Conservation (phyloP, 2,113 vertebrate species). For the Colistium nudipinnis region DNA sequence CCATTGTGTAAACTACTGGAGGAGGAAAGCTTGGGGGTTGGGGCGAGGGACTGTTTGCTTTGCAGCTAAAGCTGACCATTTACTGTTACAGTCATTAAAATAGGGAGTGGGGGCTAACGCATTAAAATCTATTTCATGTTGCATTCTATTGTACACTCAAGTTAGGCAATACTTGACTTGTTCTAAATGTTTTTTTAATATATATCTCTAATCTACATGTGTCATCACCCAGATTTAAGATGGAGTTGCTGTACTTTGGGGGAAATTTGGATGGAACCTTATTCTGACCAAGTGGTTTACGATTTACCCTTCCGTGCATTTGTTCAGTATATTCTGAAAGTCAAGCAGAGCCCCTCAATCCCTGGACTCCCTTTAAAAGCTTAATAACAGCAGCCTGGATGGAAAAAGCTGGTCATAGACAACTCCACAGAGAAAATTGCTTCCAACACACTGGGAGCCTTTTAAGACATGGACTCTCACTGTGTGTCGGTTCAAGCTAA, state of each 20-base stretch:
- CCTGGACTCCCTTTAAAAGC: slow-evolving; percentile 37
- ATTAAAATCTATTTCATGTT: slow-evolving; percentile 24
- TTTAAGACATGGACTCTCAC: slow-evolving; percentile 11
- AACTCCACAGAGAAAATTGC: slow-evolving; percentile 48
- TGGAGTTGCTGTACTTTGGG: neutral
- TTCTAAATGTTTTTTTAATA: neutral
- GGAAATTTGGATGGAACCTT: slow-evolving; percentile 9
- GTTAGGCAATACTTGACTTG: neutral
- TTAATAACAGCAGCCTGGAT: slow-evolving; percentile 24
- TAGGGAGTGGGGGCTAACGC: neutral
- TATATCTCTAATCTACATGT: neutral
- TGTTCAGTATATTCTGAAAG: slow-evolving; percentile 8
- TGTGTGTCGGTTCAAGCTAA: slow-evolving; percentile 25
- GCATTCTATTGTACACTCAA: neutral
- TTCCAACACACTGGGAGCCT: slow-evolving; percentile 21
- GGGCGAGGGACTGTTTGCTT: slow-evolving; percentile 61
- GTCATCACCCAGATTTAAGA: neutral
- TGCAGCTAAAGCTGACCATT: slow-evolving; percentile 41
- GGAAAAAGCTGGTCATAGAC: slow-evolving; percentile 68
- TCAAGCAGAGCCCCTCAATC: slow-evolving; percentile 39
- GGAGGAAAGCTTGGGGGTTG: slow-evolving; percentile 66
- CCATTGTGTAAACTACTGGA: slow-evolving; percentile 78
- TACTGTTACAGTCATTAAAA: slow-evolving; percentile 60
- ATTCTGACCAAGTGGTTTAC: neutral
- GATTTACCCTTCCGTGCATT: neutral